A percentile compares a stretch with the other conserved stretches of the same genome.
phyloP scores from a whole-genome alignment of 2,888 invertebrate genomes.

The Phyllotreta striolata region DNA sequence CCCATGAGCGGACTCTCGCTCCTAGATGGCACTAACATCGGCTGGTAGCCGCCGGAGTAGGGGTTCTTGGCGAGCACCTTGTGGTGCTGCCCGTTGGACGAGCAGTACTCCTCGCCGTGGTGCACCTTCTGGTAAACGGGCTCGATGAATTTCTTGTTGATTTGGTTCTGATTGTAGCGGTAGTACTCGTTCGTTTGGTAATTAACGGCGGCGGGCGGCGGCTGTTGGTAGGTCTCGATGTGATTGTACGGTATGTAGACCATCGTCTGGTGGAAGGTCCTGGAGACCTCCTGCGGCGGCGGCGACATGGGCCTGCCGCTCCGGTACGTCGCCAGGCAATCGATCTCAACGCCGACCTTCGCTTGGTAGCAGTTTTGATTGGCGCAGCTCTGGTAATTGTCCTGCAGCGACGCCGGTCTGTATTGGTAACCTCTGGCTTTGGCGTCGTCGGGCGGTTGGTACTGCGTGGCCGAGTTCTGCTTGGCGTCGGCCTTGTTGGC shows the following conservation, averaged over 20 bases:
- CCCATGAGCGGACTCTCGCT: conserved; percentile 59
- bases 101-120: conserved; percentile 52
- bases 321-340: conserved; percentile 48
- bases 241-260: conserved; percentile 73
- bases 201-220: conserved; percentile 47
- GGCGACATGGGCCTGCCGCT: conserved; percentile 73
- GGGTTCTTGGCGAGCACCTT: conserved; percentile 26
- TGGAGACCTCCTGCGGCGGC: conserved; percentile 67
- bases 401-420: conserved; percentile 52
- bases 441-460: conserved; percentile 49
- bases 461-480: conserved; percentile 48
- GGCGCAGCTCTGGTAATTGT: conserved; percentile 62
- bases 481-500: conserved; percentile 52
- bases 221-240: conserved; percentile 55
- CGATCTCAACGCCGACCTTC: conserved; percentile 48
- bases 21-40: conserved; percentile 50
- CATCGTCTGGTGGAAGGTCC: conserved; percentile 74
- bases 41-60: conserved; percentile 34
- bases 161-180: conserved; percentile 58
- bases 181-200: conserved; percentile 52
- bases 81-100: conserved; percentile 43
- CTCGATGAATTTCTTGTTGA: conserved; percentile 59
- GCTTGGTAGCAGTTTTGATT: conserved; percentile 52
- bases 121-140: conserved; percentile 54
- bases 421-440: conserved; percentile 47